These are phyloP conservation scores for Heliconius cydno DNA, from an alignment of 2,888 invertebrate genomes.

Conservation along the genomic window DNA sequence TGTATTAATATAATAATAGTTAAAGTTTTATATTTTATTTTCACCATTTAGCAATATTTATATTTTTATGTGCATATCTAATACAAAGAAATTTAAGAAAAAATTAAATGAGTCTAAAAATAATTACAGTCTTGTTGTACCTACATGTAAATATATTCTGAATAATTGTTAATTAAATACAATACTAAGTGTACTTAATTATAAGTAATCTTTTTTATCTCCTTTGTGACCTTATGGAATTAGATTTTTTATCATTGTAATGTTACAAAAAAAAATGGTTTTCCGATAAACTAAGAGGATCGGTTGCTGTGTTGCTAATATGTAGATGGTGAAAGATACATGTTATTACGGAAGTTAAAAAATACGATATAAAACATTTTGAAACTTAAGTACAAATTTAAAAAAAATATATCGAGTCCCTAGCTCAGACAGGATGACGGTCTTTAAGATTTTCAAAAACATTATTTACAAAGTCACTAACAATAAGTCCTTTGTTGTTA, in stretches of 20 bases:
- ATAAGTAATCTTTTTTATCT: neutral
- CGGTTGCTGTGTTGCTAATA: neutral
- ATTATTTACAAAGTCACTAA: slow-evolving; percentile 14
- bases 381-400: neutral
- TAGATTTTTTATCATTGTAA: neutral
- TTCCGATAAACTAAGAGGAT: neutral
- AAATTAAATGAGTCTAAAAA: neutral
- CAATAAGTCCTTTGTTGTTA: slow-evolving; percentile 5
- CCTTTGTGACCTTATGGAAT: neutral
- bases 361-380: neutral
- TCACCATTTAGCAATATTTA: too few relatives aligned
- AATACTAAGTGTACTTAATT: neutral
- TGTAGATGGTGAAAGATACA: neutral
- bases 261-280: neutral
- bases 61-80: neutral
- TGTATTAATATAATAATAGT: slow-evolving; percentile 34
- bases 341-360: neutral
- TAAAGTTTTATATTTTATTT: neutral
- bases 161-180: neutral
- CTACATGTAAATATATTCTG: neutral
- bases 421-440: neutral
- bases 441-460: neutral
- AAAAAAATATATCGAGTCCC: neutral
- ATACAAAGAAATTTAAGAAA: neutral
- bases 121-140: neutral